A percentile compares a stretch with the other conserved stretches of the same genome.
These are phyloP conservation scores for Episyrphus balteatus DNA, from an alignment of 1,140 invertebrate species.

Conservation along the genomic window DNA sequence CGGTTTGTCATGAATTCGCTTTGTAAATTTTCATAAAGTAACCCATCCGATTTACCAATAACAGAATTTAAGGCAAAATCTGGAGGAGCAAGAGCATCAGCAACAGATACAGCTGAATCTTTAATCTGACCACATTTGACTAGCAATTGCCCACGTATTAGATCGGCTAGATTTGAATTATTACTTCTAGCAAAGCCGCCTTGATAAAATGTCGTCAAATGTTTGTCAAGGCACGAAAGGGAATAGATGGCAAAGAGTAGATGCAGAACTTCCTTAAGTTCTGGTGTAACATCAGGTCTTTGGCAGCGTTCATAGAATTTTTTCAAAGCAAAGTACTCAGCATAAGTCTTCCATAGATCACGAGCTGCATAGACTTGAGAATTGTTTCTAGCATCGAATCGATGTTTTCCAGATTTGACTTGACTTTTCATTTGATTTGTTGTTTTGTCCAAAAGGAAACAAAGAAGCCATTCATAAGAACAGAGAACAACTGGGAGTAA, in stretches of 20 bases:
- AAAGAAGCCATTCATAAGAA: conserved; percentile 74
- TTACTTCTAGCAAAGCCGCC: conserved; percentile 55
- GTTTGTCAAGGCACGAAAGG: conserved; percentile 59
- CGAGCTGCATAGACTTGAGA: conserved; percentile 71
- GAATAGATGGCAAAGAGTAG: conserved; percentile 62
- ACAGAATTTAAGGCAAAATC: conserved; percentile 81
- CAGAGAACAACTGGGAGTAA: conserved; percentile 53
- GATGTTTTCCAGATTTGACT: conserved; percentile 44
- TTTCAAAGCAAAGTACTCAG: conserved; percentile 52
- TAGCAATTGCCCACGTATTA: conserved; percentile 53
- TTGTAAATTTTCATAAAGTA: conserved; percentile 78
- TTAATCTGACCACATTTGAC: conserved; percentile 60
- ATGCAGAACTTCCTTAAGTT: conserved; percentile 45
- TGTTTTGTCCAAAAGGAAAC: conserved; percentile 63
- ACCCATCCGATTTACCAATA: conserved; percentile 70
- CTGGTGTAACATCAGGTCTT: conserved; percentile 35
- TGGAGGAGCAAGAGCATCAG: conserved; percentile 76
- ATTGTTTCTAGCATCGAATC: conserved; percentile 66
- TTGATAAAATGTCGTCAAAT: conserved; percentile 64
- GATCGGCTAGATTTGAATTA: conserved; percentile 39
- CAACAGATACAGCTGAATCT: conserved; percentile 62
- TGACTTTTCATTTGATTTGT: conserved; percentile 48
- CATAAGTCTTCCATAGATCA: conserved; percentile 64
- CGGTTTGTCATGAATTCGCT: conserved; percentile 57
- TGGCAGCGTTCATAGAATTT: conserved; percentile 46